Evolutionary conservation across 2,797 vertebrate genomes (phyloP), one percentile per base, ranked within the genome.

Genomic region (Gymnopithys bicolor): DNA sequence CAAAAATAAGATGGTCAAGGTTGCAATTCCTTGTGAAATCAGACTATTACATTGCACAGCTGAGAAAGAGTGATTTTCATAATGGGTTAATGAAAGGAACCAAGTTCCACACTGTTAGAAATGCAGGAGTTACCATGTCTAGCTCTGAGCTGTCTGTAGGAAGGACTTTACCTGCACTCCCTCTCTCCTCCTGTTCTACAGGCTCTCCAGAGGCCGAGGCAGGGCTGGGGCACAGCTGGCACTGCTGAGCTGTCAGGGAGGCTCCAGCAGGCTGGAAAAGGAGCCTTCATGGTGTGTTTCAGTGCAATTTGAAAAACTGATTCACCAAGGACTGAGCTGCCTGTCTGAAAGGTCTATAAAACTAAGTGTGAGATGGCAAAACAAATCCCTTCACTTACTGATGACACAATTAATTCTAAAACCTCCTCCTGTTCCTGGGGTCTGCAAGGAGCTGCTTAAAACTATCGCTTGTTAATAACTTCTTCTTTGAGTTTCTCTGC

Each of bases 401-500:
- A 33, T 91, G 85, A 84, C 68, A 91, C 60, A 60, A 83, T 91
- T 96, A 96, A 94, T 82, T 97, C 94, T 97, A 96, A 92, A 90
- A 39, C 94, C 88, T 23, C 37, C 49, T 25, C 48, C 21, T n/a
- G 41, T 23, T 94, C 74, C 28, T 86, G 53, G 56, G 30, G 35
- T 67, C 87, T 94, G 95, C 71, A 71, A 7, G 13, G 37, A 81
- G 58, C 64, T 75, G 14, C 92, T 85, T 75, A 62, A 68, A 92
- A 87, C 84, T 95, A 95, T 97, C 96, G 99, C 96, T 99, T 99
- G 93, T 99, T 99, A 95, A 99, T 99, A 28, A 99, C 99, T 98
- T 99, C 99, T 96, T 99, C 99, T 97, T 99, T 99, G 62, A 99
- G 98, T 95, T 99, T 99, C 95, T 99, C 99, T 37, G 99, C 99